Evolutionary conservation across 2,888 invertebrate genomes (phyloP).

Genomic region (Itoplectis maculator): DNA sequence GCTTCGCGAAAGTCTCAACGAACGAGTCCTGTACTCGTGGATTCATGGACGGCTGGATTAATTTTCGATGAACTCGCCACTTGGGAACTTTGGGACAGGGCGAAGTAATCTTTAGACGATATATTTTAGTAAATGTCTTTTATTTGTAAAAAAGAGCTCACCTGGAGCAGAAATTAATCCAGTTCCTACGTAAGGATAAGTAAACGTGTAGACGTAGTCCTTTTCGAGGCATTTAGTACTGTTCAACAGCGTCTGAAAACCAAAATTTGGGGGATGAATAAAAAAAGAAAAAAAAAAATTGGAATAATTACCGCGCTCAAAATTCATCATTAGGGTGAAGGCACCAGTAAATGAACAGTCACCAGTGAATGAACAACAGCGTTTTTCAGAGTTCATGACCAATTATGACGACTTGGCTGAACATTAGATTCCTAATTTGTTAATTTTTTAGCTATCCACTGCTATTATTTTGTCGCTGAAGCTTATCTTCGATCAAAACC

Average conservation of each 20-base stretch:
- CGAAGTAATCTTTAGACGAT: too few species aligned
- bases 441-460: too few species aligned
- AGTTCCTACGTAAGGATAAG: background rate
- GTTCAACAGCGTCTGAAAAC: background rate
- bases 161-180: conserved; percentile 1
- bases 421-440: too few species aligned
- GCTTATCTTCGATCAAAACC: too few species aligned
- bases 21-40: conserved; percentile 73
- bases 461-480: too few species aligned
- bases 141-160: background rate
- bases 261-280: background rate
- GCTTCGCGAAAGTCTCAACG: conserved; percentile 72
- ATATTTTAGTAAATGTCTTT: background rate
- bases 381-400: too few species aligned
- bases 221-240: background rate
- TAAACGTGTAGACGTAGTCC: background rate
- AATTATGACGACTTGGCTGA: too few species aligned
- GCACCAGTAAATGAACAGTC: too few species aligned
- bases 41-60: conserved; percentile 75
- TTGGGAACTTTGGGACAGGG: conserved; percentile 66
- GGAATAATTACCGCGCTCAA: too few species aligned
- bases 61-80: conserved; percentile 75
- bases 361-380: too few species aligned
- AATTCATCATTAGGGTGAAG: too few species aligned
- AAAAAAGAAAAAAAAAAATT: too few species aligned